Evolutionary conservation across 2,888 invertebrate species (phyloP), one percentile per base, ranked within the genome.

Genomic region (Drosophila acutilabella): DNA sequence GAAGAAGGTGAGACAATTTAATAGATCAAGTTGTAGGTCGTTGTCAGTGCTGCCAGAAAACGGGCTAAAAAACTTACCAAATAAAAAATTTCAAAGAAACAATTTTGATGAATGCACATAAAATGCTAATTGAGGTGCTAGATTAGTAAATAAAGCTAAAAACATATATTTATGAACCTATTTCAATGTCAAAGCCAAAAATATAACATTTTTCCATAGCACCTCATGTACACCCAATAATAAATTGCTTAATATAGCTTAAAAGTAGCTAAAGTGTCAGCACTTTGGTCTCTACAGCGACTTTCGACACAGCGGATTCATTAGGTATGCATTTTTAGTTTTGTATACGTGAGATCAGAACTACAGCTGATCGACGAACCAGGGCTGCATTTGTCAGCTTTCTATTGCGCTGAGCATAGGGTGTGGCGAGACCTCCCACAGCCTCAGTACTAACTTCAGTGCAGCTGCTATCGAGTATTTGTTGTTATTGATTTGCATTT

Each of bases 341-440:
- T 51, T n/a, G 38, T 8, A 18, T 16, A 10, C 50, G n/a, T 13
- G 8, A 42, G 44, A 44, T 44, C 33, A 48, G 47, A 18, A 23
- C 1, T 44, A 30, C 78, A 75, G 74, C 78, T 75, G 74, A 57
- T 68, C 45, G 4, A 6, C 13, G 10, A 10, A 14, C 26, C 74
- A 75, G 69, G 40, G 75, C 60, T 78, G 74, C 69, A 30, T 16
- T 41, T n/a, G 3, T 30, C 10, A 64, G 53, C 57, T 64, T 33
- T 57, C n/a, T 26, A 13, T 30, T 57, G 10, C 26, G 16, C 40
- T 50, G 50, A 16, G 23, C 30, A 41, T 30, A 51, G 76, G 74
- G 76, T 20, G 76, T 62, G 66, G 64, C 60, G 11, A 14, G 47
- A 44, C 23, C 62, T 48, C 56, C 62, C 47, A 56, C 57, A 53